Percentiles rank a stretch among this genome's conserved stretches.
Evolutionary conservation across 2,888 invertebrate genomes (phyloP).

Genomic region (Trileptium ribeirensis): DNA sequence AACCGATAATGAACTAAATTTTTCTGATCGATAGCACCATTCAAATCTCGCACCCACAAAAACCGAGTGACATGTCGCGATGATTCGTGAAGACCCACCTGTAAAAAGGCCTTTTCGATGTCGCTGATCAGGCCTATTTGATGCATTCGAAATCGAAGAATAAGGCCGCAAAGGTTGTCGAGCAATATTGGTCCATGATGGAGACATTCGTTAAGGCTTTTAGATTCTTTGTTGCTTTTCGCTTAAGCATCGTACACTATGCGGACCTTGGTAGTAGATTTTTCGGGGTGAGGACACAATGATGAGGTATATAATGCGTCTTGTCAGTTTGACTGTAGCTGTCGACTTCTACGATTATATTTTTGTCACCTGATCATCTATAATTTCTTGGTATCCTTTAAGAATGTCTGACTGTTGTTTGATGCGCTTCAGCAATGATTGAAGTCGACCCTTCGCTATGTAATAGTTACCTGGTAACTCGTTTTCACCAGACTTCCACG

Average conservation of each 20-base stretch:
- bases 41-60: not conserved
- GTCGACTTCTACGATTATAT: not conserved
- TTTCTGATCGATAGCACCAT: not conserved
- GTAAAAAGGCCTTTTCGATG: slow-evolving; percentile 40
- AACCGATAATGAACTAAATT: slow-evolving; percentile 36
- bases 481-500: no score
- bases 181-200: not conserved
- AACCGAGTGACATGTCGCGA: slow-evolving; percentile 27
- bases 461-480: no score
- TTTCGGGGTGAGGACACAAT: not conserved
- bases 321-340: not conserved
- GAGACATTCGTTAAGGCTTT: not conserved
- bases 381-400: not conserved
- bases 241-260: not conserved
- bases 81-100: slow-evolving; percentile 26
- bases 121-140: slow-evolving; percentile 21
- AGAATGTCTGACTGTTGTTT: no score
- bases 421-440: no score
- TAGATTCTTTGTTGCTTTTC: not conserved
- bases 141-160: not conserved
- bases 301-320: not conserved
- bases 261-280: not conserved
- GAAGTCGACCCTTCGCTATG: no score
- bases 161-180: not conserved
- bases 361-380: not conserved